Conservation (phyloP, 2,888 invertebrate genomes). For the Sceliomorpha sp. region DNA sequence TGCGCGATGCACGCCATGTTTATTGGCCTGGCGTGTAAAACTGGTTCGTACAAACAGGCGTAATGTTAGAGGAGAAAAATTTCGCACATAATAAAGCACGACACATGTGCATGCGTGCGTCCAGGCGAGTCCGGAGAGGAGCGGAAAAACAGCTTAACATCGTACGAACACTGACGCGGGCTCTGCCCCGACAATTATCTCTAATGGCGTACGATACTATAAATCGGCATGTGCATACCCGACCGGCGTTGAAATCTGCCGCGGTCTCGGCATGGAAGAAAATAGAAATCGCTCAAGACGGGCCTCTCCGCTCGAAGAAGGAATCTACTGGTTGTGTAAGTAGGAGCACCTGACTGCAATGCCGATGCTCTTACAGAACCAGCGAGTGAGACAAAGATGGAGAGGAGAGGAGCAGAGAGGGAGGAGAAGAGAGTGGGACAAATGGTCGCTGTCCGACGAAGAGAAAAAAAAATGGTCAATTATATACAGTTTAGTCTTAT, state of each 20-base stretch:
- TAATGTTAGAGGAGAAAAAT: slow-evolving; percentile 63
- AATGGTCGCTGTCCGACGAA: slow-evolving; percentile 3
- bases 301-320: slow-evolving; percentile 59
- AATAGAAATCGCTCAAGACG: slow-evolving; percentile 70
- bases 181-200: slow-evolving; percentile 76
- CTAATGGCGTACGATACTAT: slow-evolving; percentile 78
- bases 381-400: slow-evolving; percentile 62
- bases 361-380: slow-evolving; percentile 63
- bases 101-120: slow-evolving; percentile 28
- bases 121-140: slow-evolving; percentile 32
- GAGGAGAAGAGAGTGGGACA: not conserved
- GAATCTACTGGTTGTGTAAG: slow-evolving; percentile 76
- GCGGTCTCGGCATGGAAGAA: slow-evolving; percentile 63
- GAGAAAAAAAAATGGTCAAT: slow-evolving; percentile 40
- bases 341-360: slow-evolving; percentile 76
- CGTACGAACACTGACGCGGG: slow-evolving; percentile 30
- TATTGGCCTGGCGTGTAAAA: slow-evolving; percentile 63
- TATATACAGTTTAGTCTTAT: slow-evolving; percentile 49
- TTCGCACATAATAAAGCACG: slow-evolving; percentile 76
- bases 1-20: slow-evolving; percentile 49
- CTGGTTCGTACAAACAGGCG: slow-evolving; percentile 63
- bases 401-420: slow-evolving; percentile 49
- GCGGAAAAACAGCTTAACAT: slow-evolving; percentile 71
- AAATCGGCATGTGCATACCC: slow-evolving; percentile 74
- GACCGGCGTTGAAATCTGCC: slow-evolving; percentile 68